Evolutionary conservation across 2,113 vertebrate genomes (phyloP).

Genomic region (Hepsetus odoe): DNA sequence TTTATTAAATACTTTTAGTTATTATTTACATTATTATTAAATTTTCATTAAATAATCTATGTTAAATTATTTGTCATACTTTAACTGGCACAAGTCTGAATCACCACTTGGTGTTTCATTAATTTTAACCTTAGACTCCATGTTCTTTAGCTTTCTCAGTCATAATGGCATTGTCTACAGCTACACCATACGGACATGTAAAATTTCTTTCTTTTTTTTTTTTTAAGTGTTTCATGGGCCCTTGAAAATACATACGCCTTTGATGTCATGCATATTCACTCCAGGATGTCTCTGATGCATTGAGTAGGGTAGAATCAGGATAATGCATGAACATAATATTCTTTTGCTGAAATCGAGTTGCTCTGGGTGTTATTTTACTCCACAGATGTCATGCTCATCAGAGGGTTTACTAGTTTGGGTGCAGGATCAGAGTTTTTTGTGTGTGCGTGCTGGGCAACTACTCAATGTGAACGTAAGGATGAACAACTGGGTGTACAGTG

Average conservation of each 20-base stretch:
- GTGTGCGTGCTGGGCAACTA: slow-evolving; percentile 81
- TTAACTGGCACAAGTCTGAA: too few relatives aligned
- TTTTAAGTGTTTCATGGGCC: too few relatives aligned
- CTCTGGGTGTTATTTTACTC: slow-evolving; percentile 36
- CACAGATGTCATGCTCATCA: slow-evolving; percentile 84
- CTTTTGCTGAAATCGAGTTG: neutral
- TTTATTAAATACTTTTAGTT: too few relatives aligned
- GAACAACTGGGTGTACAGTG: slow-evolving; percentile 87
- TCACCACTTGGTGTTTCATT: too few relatives aligned
- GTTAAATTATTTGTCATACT: too few relatives aligned
- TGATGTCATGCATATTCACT: neutral
- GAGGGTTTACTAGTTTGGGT: slow-evolving; percentile 86
- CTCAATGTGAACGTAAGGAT: slow-evolving; percentile 83
- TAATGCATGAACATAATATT: neutral
- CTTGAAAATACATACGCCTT: neutral
- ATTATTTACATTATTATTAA: too few relatives aligned
- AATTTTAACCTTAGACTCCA: too few relatives aligned
- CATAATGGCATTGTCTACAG: too few relatives aligned
- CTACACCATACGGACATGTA: too few relatives aligned
- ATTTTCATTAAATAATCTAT: too few relatives aligned
- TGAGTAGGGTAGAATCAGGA: neutral
- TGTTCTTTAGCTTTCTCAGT: too few relatives aligned
- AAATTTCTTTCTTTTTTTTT: too few relatives aligned
- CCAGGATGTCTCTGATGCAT: neutral
- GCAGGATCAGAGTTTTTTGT: slow-evolving; percentile 80